Conservation (phyloP, 1,140 invertebrate species). For the Drusus annulatus region DNA sequence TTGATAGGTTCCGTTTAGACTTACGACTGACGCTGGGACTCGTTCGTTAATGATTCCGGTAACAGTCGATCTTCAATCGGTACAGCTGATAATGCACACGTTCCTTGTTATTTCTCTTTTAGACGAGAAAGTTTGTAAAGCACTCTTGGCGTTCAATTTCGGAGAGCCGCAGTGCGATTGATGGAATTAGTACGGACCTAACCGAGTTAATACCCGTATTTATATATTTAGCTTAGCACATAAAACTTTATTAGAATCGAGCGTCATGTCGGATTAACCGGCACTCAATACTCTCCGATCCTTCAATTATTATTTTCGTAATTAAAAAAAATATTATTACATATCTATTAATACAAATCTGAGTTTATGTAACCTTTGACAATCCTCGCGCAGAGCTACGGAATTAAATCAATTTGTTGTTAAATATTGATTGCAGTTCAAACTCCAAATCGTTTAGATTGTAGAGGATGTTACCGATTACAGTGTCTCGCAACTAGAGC, state of each 20-base stretch:
- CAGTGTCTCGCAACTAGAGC: too few relatives aligned
- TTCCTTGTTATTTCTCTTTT: slow-evolving; percentile 25
- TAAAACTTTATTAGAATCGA: background rate
- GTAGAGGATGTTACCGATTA: too few relatives aligned
- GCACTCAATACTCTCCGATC: background rate
- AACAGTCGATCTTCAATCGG: background rate
- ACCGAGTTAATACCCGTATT: background rate
- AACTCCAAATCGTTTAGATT: too few relatives aligned
- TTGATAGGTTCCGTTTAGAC: slow-evolving; percentile 7
- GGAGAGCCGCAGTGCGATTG: background rate
- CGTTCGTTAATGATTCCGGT: slow-evolving; percentile 8
- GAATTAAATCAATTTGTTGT: too few relatives aligned
- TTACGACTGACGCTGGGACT: background rate
- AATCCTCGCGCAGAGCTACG: too few relatives aligned
- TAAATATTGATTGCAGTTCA: too few relatives aligned
- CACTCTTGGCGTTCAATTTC: slow-evolving; percentile 10
- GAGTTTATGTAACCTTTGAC: too few relatives aligned
- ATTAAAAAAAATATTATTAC: background rate
- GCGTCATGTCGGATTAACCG: background rate
- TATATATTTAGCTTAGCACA: background rate
- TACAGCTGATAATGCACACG: slow-evolving; percentile 20
- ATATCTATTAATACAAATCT: too few relatives aligned
- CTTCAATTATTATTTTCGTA: background rate
- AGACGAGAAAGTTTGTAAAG: slow-evolving; percentile 42
- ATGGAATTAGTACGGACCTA: background rate